A percentile compares a stretch with the other conserved stretches of the same genome.
Conservation (phyloP, 2,113 vertebrate species). For the Smithornis capensis region DNA sequence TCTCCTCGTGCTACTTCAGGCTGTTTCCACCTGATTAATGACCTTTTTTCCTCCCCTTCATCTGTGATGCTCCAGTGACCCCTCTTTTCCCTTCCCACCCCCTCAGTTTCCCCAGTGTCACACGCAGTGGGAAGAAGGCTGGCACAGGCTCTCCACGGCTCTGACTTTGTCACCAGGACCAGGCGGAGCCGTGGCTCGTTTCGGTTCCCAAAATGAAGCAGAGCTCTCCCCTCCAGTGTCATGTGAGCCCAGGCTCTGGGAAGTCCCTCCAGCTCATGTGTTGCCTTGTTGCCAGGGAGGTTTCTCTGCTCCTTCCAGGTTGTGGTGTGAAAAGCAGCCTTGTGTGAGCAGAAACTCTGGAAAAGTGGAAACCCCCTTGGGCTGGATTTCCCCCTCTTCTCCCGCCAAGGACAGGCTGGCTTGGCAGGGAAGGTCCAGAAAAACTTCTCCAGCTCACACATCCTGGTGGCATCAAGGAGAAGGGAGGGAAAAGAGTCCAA, state of each 20-base stretch:
- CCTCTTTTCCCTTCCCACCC: neutral
- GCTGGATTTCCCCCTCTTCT: neutral
- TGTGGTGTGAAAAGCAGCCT: neutral
- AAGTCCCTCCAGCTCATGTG: constrained; percentile 10
- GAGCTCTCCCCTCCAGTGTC: neutral
- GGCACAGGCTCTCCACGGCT: neutral
- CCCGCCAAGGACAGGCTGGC: neutral
- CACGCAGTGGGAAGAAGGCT: neutral
- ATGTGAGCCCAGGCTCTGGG: neutral
- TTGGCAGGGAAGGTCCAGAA: neutral
- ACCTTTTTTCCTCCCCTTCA: neutral
- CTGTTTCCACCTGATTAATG: neutral
- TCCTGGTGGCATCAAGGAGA: neutral
- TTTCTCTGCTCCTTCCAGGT: neutral
- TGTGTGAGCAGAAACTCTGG: neutral
- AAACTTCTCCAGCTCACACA: neutral
- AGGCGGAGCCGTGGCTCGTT: neutral
- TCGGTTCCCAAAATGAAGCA: neutral
- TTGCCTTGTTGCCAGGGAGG: neutral
- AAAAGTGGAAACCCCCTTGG: neutral
- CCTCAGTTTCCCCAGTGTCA: neutral
- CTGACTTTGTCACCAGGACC: neutral
- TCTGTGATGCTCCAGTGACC: neutral
- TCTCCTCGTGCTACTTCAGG: neutral
- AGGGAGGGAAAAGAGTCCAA: neutral